phyloP scores from a whole-genome alignment of 2,888 invertebrate species.

The Aporophyla lueneburgensis region DNA sequence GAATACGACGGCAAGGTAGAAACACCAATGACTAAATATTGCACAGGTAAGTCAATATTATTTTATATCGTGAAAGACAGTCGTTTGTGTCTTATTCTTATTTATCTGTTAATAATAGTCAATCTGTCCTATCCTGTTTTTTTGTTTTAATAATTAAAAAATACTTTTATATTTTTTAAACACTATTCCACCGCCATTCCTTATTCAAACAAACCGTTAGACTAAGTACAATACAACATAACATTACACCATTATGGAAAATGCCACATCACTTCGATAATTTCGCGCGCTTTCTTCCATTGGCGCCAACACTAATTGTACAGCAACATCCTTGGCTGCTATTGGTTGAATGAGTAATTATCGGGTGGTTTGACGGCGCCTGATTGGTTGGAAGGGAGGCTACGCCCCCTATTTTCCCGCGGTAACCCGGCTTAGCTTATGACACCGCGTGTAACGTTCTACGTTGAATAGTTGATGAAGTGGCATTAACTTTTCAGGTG shows the following conservation, averaged over 20 bases:
- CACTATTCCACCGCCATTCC: conserved; percentile 37
- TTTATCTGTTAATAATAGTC: neutral
- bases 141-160: neutral
- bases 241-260: conserved; percentile 67
- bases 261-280: conserved; percentile 67
- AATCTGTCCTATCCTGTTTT: neutral
- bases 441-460: conserved; percentile 80
- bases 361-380: conserved; percentile 69
- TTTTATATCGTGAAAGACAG: neutral
- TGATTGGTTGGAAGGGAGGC: conserved; percentile 78
- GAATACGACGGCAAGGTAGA: neutral
- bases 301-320: conserved; percentile 74
- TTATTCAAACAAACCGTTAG: conserved; percentile 57
- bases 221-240: conserved; percentile 70
- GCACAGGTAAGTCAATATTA: too few relatives aligned
- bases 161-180: conserved; percentile 3
- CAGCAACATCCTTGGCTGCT: conserved; percentile 70
- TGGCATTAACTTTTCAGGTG: conserved; percentile 78
- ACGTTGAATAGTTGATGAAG: conserved; percentile 84
- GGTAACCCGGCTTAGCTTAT: conserved; percentile 72
- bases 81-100: neutral
- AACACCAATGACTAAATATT: neutral
- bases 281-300: conserved; percentile 70
- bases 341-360: conserved; percentile 79
- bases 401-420: conserved; percentile 82